These are phyloP conservation scores for Mayetiola destructor DNA, from an alignment of 2,888 invertebrate species.

Conservation along the genomic window DNA sequence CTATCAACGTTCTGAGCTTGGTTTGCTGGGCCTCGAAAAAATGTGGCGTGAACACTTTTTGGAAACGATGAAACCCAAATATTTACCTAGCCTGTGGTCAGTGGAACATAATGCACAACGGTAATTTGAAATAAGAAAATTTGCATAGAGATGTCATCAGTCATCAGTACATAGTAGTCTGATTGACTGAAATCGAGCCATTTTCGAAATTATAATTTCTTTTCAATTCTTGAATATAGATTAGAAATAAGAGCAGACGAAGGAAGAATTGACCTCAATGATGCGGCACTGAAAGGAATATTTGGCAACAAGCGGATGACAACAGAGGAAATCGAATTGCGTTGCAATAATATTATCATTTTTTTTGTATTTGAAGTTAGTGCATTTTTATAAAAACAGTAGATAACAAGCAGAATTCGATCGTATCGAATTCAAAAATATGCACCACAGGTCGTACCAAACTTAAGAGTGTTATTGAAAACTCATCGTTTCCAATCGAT, in stretches of 20 bases:
- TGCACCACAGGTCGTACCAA: background rate
- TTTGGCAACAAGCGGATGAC: background rate
- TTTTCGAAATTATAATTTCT: background rate
- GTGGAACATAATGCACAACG: conserved; percentile 54
- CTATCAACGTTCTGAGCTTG: conserved; percentile 38
- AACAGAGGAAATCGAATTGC: background rate
- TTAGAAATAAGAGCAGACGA: conserved; percentile 39
- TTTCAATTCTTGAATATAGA: conserved; percentile 29
- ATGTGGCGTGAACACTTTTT: conserved; percentile 66
- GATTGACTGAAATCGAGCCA: background rate
- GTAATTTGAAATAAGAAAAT: conserved; percentile 25
- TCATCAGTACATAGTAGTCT: too few relatives aligned
- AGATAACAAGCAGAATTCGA: background rate
- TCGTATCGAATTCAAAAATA: background rate
- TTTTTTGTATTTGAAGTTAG: background rate
- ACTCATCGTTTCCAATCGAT: too few relatives aligned
- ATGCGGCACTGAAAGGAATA: conserved; percentile 29
- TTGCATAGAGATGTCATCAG: too few relatives aligned
- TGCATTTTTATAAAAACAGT: background rate
- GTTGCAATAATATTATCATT: background rate
- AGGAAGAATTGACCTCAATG: conserved; percentile 37
- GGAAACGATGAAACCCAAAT: conserved; percentile 51
- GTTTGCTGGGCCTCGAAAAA: conserved; percentile 52
- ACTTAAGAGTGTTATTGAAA: too few relatives aligned
- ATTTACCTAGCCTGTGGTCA: conserved; percentile 63